A percentile compares a stretch with the other conserved stretches of the same genome.
phyloP scores from a whole-genome alignment of 2,113 vertebrate species.

The Eurypyga helias region DNA sequence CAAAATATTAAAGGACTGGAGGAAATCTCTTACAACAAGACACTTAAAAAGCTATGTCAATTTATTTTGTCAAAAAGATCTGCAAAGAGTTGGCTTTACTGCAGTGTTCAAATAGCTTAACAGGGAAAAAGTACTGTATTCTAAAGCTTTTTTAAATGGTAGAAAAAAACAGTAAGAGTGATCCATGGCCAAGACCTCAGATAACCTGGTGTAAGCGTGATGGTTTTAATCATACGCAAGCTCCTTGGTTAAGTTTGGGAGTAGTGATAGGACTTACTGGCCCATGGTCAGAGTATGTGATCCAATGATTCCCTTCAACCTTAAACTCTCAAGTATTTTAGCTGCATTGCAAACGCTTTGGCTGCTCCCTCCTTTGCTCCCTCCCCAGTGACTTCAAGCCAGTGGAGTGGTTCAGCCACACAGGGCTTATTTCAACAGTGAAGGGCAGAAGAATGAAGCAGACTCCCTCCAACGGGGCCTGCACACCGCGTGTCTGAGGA shows the following conservation, averaged over 20 bases:
- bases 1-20: not conserved
- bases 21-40: not conserved
- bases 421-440: not conserved
- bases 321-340: not conserved
- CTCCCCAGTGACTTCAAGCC: not conserved
- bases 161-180: not conserved
- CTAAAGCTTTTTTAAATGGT: not conserved
- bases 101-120: not conserved
- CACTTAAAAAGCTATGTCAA: not conserved
- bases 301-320: not conserved
- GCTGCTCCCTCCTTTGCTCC: not conserved
- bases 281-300: not conserved
- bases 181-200: not conserved
- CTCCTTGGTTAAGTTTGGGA: not conserved
- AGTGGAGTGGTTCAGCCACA: not conserved
- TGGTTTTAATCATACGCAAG: not conserved
- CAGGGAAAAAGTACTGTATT: not conserved
- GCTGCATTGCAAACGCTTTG: not conserved
- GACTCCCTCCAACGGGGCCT: not conserved
- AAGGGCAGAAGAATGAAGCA: not conserved
- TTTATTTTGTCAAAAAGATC: not conserved
- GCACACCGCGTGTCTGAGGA: fast-evolving
- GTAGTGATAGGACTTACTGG: not conserved
- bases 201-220: not conserved
- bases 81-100: not conserved